Conservation (phyloP, 2,113 vertebrate species). For the Gnathonemus longibarbis region DNA sequence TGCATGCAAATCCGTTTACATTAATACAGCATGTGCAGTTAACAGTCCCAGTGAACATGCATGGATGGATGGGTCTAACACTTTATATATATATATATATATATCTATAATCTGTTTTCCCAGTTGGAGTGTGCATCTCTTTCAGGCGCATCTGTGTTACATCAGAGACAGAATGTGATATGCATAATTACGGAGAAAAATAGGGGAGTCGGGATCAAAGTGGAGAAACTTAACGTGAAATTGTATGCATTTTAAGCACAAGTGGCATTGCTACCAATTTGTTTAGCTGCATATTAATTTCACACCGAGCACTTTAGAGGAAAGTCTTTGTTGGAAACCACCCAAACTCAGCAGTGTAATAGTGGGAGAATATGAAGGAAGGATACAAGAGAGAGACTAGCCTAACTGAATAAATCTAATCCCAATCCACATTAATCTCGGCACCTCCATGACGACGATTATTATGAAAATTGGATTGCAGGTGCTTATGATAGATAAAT, state of each 20-base stretch:
- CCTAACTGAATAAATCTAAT: background rate
- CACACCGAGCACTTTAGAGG: background rate
- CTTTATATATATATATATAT: background rate
- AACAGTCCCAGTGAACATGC: background rate
- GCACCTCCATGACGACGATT: background rate
- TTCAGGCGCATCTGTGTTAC: background rate
- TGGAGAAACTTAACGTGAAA: background rate
- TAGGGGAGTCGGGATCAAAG: background rate
- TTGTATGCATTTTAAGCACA: background rate
- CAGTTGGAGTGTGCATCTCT: background rate
- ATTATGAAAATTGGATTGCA: conserved; percentile 41
- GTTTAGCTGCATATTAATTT: background rate
- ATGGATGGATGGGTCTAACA: background rate
- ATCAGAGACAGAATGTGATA: background rate
- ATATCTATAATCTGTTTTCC: background rate
- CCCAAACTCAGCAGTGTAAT: background rate
- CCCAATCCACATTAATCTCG: background rate
- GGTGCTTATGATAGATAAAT: conserved; percentile 44
- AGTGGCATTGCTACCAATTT: background rate
- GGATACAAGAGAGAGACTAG: background rate
- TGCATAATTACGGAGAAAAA: background rate
- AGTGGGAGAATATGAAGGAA: background rate
- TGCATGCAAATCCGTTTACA: background rate
- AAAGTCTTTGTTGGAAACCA: background rate
- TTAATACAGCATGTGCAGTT: background rate